Conservation (phyloP, 2,797 vertebrate species). For the Labeo calbasu region DNA sequence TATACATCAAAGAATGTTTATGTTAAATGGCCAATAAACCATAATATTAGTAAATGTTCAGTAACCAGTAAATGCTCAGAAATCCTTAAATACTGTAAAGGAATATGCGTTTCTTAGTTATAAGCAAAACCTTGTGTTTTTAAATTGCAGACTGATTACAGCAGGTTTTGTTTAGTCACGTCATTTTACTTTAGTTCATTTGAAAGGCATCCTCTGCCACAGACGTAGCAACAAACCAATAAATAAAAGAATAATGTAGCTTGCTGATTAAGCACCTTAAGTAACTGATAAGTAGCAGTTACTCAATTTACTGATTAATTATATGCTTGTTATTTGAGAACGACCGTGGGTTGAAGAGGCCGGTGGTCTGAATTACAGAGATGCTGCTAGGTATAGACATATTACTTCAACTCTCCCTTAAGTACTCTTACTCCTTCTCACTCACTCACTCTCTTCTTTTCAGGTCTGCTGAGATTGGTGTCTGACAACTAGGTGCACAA, state of each 20-base stretch:
- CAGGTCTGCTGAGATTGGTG: conserved; percentile 11
- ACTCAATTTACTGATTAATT: conserved; percentile 56
- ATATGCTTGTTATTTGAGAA: conserved; percentile 63
- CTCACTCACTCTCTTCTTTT: neutral
- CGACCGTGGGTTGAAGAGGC: conserved; percentile 45
- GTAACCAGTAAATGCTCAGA: no score
- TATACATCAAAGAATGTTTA: neutral
- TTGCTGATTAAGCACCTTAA: conserved; percentile 21
- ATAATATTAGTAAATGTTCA: no score
- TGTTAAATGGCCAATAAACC: neutral
- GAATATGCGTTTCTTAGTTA: no score
- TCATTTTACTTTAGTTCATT: neutral
- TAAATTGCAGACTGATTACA: neutral
- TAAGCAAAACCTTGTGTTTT: neutral
- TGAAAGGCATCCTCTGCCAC: neutral
- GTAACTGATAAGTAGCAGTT: conserved; percentile 24
- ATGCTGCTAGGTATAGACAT: neutral
- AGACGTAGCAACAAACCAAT: neutral
- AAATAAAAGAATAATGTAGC: conserved; percentile 9
- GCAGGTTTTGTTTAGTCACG: neutral
- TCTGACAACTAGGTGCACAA: conserved; percentile 46
- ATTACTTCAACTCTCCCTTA: conserved; percentile 23
- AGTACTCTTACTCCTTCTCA: conserved; percentile 3
- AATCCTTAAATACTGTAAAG: no score
- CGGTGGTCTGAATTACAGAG: neutral